These are phyloP conservation scores for Aurelia sp. DNA, from an alignment of 30 jellyfish, hydroid and myxozoan genomes.

Conservation along the genomic window DNA sequence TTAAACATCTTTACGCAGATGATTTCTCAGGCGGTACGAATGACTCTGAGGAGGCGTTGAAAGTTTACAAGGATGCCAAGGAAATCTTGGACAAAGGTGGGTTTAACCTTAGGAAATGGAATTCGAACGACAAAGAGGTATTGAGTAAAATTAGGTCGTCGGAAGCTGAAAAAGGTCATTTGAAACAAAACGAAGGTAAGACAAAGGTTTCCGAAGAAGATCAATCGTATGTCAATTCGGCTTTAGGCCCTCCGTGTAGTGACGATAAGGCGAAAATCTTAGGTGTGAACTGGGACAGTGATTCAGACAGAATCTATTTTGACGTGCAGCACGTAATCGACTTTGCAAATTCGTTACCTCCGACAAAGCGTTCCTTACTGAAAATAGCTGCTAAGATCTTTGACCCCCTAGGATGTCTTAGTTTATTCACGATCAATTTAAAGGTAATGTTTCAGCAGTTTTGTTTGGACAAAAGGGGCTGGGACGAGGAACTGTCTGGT, in stretches of 20 bases:
- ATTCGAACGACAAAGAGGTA: conserved; percentile 9
- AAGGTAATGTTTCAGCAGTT: conserved; percentile 58
- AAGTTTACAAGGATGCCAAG: no score
- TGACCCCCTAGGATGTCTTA: conserved; percentile 17
- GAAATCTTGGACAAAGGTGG: neutral
- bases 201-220: conserved; percentile 3
- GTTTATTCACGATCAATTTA: conserved; percentile 46
- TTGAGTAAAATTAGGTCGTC: neutral
- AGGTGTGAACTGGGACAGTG: conserved; percentile 36
- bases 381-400: conserved; percentile 26
- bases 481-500: conserved; percentile 69
- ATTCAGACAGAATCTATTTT: neutral
- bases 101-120: conserved; percentile 34
- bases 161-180: neutral
- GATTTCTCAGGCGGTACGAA: neutral
- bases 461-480: conserved; percentile 66
- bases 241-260: conserved; percentile 1
- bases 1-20: conserved; percentile 29
- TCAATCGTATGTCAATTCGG: conserved; percentile 3
- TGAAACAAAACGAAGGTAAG: neutral
- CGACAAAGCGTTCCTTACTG: conserved; percentile 34
- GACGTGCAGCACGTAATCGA: neutral
- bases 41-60: no score
- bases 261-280: neutral
- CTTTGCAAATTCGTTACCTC: conserved; percentile 18